Evolutionary conservation across 2,113 vertebrate genomes (phyloP).

Genomic region (Rhizomys pruinosus): DNA sequence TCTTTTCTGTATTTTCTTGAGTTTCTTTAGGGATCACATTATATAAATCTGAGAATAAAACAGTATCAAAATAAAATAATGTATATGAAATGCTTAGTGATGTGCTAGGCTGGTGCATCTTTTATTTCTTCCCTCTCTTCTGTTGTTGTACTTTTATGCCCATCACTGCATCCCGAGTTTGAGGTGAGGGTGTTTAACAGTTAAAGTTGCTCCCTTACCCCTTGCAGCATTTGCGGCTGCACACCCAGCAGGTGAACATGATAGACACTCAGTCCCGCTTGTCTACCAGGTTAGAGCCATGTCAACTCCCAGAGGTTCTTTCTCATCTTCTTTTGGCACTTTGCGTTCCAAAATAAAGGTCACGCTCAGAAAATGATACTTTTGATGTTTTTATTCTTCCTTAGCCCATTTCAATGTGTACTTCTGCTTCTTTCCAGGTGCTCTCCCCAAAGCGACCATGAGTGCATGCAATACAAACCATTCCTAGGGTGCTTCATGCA

Average conservation of each 20-base stretch:
- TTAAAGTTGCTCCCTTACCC: not conserved
- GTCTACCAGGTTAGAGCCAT: not conserved
- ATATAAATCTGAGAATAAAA: not conserved
- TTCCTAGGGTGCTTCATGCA: not conserved
- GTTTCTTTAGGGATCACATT: not conserved
- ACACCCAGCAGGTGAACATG: fast-evolving
- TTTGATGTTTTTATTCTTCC: not conserved
- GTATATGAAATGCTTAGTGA: not conserved
- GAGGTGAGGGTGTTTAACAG: not conserved
- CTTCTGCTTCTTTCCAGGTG: not conserved
- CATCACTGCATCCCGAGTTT: not conserved
- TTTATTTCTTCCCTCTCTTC: not conserved
- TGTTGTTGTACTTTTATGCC: not conserved
- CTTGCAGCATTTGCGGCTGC: too few relatives aligned
- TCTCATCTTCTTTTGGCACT: not conserved
- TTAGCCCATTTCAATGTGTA: not conserved
- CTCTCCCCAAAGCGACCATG: not conserved
- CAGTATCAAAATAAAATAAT: not conserved
- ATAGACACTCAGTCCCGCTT: not conserved
- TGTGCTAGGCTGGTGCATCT: not conserved
- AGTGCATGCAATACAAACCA: not conserved
- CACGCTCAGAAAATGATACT: not conserved
- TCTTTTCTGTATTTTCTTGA: not conserved
- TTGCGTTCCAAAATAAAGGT: not conserved
- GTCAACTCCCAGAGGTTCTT: not conserved